Percentiles rank a stretch among this genome's conserved stretches.
Evolutionary conservation across 37 sponge, comb jelly and placozoan species (phyloP).

Genomic region (Halichondria panicea): DNA sequence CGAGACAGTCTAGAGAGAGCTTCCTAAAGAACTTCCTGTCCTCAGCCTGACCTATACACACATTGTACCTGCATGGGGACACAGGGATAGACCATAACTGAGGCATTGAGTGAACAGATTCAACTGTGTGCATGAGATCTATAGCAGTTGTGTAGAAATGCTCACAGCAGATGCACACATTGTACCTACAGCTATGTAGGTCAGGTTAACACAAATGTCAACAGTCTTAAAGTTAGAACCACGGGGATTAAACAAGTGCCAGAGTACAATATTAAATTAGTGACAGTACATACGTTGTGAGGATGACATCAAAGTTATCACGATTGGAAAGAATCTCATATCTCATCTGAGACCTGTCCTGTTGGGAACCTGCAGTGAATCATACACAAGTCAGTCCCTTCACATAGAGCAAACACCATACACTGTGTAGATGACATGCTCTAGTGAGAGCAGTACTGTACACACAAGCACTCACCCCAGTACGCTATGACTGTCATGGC

Average conservation of each 20-base stretch:
- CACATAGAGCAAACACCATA: not conserved
- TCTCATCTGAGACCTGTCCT: conserved; percentile 9
- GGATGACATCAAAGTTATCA: conserved; percentile 43
- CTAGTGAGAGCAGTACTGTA: not conserved
- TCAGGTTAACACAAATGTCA: too few species aligned
- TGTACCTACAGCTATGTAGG: too few species aligned
- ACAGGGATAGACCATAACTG: not conserved
- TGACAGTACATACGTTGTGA: conserved; percentile 29
- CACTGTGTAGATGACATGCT: not conserved
- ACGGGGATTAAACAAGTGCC: too few species aligned
- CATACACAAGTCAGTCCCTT: not conserved
- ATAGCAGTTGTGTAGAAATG: too few species aligned
- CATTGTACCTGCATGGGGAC: conserved; percentile 21
- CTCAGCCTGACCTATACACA: conserved; percentile 25
- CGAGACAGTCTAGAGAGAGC: conserved; percentile 25
- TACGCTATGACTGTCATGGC: conserved; percentile 29
- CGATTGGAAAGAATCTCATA: conserved; percentile 14
- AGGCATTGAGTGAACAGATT: not conserved
- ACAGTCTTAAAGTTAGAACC: too few species aligned
- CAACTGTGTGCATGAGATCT: too few species aligned
- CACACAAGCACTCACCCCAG: conserved; percentile 26
- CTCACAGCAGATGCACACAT: too few species aligned
- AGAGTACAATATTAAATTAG: too few species aligned
- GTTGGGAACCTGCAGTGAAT: conserved; percentile 12
- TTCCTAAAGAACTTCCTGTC: conserved; percentile 50